Evolutionary conservation across 2,797 vertebrate genomes (phyloP).

Genomic region (Pagetopsis macropterus): DNA sequence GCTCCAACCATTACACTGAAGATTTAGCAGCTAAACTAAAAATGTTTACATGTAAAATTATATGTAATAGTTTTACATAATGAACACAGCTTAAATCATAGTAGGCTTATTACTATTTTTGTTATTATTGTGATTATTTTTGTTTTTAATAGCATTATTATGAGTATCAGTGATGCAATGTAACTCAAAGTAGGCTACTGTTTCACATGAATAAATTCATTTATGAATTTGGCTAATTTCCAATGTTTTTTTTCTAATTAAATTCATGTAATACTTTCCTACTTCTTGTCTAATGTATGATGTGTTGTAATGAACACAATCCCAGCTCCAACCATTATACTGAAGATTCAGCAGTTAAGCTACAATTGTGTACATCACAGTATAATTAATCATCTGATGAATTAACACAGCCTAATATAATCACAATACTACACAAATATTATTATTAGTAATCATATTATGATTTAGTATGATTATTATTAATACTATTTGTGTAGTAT

Average conservation of each 20-base stretch:
- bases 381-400: neutral
- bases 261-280: neutral
- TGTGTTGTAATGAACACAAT: slow-evolving; percentile 15
- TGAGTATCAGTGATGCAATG: too few relatives aligned
- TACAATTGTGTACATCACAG: neutral
- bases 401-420: neutral
- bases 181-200: neutral
- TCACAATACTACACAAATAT: too few relatives aligned
- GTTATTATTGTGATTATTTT: too few relatives aligned
- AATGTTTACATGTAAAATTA: neutral
- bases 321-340: slow-evolving; percentile 31
- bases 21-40: neutral
- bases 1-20: slow-evolving; percentile 14
- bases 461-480: too few relatives aligned
- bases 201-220: fast-evolving
- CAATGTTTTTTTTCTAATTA: neutral
- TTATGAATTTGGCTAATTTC: fast-evolving
- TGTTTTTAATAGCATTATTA: too few relatives aligned
- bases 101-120: neutral
- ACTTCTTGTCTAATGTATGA: neutral
- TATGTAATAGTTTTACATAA: neutral
- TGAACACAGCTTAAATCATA: neutral
- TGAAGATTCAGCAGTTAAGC: neutral
- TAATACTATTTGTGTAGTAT: too few relatives aligned
- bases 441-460: too few relatives aligned